Conservation (phyloP, 23 tunicate species). For the Pegea sp. region DNA sequence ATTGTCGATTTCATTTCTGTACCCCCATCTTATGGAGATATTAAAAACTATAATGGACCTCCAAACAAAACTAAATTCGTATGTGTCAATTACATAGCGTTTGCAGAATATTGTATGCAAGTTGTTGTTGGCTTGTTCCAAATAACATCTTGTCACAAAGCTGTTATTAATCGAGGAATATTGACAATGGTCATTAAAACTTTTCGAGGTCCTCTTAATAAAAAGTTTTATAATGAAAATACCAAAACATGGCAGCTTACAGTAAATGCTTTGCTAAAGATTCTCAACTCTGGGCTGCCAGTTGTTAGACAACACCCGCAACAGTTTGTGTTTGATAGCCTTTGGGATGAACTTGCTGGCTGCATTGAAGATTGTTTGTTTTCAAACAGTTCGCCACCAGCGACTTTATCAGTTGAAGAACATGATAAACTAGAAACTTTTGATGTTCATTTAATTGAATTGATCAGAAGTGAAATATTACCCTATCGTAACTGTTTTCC, state of each 20-base stretch:
- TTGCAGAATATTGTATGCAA: constrained; percentile 71
- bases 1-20: constrained; percentile 34
- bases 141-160: constrained; percentile 84
- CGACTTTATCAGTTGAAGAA: constrained; percentile 36
- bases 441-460: constrained; percentile 42
- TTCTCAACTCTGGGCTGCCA: constrained; percentile 67
- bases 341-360: constrained; percentile 65
- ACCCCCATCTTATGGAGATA: constrained; percentile 70
- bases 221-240: constrained; percentile 7
- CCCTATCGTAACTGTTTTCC: constrained; percentile 67
- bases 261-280: constrained; percentile 48
- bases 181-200: constrained; percentile 29
- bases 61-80: constrained; percentile 43
- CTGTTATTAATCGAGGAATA: constrained; percentile 50
- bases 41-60: constrained; percentile 20
- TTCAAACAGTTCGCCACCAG: constrained; percentile 6
- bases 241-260: constrained; percentile 68
- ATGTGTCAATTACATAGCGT: constrained; percentile 40
- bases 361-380: constrained; percentile 78
- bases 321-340: constrained; percentile 23
- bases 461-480: constrained; percentile 48
- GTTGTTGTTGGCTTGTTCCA: constrained; percentile 57
- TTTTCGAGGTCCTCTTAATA: constrained; percentile 23
- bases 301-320: constrained; percentile 87
- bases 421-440: constrained; percentile 22